Evolutionary conservation across 2,888 invertebrate species (phyloP).

Genomic region (Matsumyia berberina): DNA sequence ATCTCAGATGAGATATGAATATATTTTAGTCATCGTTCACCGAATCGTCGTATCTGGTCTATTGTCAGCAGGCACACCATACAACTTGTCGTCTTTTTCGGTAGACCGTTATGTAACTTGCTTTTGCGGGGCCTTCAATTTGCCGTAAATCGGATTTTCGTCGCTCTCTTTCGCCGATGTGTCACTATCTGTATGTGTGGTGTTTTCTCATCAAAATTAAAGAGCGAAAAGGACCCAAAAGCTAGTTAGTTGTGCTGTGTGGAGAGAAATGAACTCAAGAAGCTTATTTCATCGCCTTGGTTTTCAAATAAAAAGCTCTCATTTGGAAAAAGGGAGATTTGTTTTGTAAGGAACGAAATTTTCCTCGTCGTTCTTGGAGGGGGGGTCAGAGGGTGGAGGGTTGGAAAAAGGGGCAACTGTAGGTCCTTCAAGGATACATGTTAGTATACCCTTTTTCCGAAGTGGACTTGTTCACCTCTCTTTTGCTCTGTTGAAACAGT

Average conservation of each 20-base stretch:
- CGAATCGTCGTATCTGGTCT: constrained; percentile 62
- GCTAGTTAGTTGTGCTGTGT: constrained; percentile 6
- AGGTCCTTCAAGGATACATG: constrained; percentile 70
- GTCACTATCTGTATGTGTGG: constrained; percentile 36
- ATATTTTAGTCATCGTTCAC: constrained; percentile 65
- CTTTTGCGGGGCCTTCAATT: constrained; percentile 70
- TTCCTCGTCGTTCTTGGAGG: constrained; percentile 1
- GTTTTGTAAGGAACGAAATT: constrained; percentile 18
- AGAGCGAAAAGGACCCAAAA: constrained; percentile 56
- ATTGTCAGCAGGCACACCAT: constrained; percentile 70
- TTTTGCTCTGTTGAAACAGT: neutral
- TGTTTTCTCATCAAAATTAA: constrained; percentile 8
- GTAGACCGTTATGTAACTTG: constrained; percentile 76
- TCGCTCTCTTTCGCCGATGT: constrained; percentile 55
- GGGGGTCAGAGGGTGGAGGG: too few species aligned
- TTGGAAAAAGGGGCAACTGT: constrained; percentile 34
- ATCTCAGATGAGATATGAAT: constrained; percentile 37
- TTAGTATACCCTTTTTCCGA: constrained; percentile 67
- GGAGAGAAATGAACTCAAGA: constrained; percentile 24
- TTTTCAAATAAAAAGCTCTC: constrained; percentile 38
- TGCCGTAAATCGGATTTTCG: constrained; percentile 71
- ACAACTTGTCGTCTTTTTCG: constrained; percentile 69
- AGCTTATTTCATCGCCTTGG: constrained; percentile 37
- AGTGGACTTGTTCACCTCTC: constrained; percentile 5
- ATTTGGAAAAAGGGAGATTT: neutral